Base-by-base conservation (phyloP, 2,797 vertebrate species). In the Echeneis naucrates region DNA sequence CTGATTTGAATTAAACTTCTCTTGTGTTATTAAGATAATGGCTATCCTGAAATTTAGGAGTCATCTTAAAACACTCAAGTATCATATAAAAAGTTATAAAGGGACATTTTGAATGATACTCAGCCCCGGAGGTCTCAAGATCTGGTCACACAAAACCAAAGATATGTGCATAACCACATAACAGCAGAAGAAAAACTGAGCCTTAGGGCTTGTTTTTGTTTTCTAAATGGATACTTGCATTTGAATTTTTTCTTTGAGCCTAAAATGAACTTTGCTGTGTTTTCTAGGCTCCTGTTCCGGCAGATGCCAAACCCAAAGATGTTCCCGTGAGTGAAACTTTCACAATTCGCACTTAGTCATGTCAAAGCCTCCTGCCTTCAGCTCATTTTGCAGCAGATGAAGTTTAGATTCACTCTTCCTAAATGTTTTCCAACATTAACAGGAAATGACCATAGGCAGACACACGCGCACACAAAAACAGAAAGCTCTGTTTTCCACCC, bases 261-360 rank as follows among this genome's bases (percentile, higher is more conserved):
- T 68, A 44, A 78, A 53, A 44, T 33, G 0, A 9, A 8, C 68
- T 30, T 30, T 30, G 6, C 1, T 78, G 0, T 68, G 10, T 56
- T 60, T 86, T 82, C 14, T 54, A 93, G 91, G 6, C 60, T 73
- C 75, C 85, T 9, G 68, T 37, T 59, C 85, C 87, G 58, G 75
- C 83, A 38, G 87, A 88, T 54, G 42, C 33, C 19, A 90, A 90
- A 80, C 89, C 92, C n/a, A 78, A 80, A 30, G 88, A 91, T 1
- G 74, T 80, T 23, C 85, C 91, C 44, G 93, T 93, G 80, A 92
- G 92, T 91, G 50, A 74, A 55, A 1, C n/a, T 42, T 40, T 71
- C n/a, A 16, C 0, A 50, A 2, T 32, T 48, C 3, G 1, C 2
- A 8, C n/a, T 37, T 24, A 33, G 2, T 8, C 1, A 27, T 27